Evolutionary conservation across 2,113 vertebrate species (phyloP).

Genomic region (Eulacestoma nigropectus): DNA sequence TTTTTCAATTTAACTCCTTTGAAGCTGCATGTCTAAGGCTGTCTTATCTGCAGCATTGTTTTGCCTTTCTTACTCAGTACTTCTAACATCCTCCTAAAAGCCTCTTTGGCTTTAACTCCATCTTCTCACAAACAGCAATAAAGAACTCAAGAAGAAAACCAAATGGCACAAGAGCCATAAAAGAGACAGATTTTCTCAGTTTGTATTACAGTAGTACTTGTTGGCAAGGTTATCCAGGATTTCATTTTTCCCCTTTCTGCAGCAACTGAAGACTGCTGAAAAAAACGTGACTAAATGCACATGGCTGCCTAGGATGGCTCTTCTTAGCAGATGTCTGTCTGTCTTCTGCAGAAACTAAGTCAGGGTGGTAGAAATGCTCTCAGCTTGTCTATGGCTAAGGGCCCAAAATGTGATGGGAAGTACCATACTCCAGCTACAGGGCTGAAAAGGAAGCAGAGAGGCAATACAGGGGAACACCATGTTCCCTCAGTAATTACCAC

Average conservation of each 20-base stretch:
- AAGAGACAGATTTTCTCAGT: not conserved
- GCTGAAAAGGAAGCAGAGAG: not conserved
- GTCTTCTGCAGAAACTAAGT: not conserved
- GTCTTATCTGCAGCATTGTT: not conserved
- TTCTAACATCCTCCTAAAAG: not conserved
- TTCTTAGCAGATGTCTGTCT: not conserved
- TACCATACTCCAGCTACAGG: not conserved
- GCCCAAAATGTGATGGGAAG: not conserved
- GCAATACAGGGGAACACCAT: not conserved
- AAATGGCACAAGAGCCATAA: not conserved
- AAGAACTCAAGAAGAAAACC: constrained; percentile 4
- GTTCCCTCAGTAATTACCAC: not conserved
- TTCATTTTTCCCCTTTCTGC: not conserved
- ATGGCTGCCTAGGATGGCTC: not conserved
- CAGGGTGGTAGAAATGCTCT: not conserved
- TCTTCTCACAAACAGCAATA: not conserved
- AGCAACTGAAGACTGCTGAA: not conserved
- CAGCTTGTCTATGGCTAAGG: not conserved
- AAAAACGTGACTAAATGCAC: not conserved
- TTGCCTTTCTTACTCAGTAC: not conserved
- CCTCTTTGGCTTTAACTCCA: not conserved
- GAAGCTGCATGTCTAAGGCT: not conserved
- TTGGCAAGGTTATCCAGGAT: not conserved
- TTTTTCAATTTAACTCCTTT: not conserved
- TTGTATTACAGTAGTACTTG: not conserved